Conservation (phyloP, 1,140 invertebrate genomes). For the Drosophila kanapiae region DNA sequence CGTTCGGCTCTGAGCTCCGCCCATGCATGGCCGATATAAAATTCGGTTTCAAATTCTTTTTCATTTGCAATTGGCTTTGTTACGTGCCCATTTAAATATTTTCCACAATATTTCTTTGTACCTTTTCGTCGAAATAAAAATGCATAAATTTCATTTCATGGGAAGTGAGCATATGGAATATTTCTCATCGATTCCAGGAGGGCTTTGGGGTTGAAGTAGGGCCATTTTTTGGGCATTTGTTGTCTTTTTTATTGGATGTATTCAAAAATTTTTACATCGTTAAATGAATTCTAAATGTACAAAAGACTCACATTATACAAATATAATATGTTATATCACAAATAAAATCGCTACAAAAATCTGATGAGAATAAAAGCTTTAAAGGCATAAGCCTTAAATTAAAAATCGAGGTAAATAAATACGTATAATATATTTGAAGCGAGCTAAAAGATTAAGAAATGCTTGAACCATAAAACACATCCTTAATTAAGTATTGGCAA, state of each 20-base stretch:
- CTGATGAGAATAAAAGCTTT: background rate
- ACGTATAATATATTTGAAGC: background rate
- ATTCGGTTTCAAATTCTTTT: conserved; percentile 25
- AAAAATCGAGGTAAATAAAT: too few species aligned
- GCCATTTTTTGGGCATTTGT: conserved; percentile 8
- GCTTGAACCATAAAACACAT: background rate
- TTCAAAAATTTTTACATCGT: conserved; percentile 15
- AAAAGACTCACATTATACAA: background rate
- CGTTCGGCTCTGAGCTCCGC: background rate
- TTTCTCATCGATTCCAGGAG: conserved; percentile 24
- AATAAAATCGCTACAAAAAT: background rate
- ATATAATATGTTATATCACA: background rate
- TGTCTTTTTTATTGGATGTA: background rate
- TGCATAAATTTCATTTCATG: conserved; percentile 72
- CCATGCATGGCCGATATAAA: conserved; percentile 41
- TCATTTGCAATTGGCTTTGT: conserved; percentile 65
- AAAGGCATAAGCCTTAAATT: background rate
- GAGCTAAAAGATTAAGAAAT: background rate
- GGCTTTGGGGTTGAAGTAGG: background rate
- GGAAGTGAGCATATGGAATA: conserved; percentile 69
- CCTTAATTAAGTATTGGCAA: background rate
- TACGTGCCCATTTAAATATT: conserved; percentile 51
- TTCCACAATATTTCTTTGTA: conserved; percentile 60
- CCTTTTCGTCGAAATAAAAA: conserved; percentile 62
- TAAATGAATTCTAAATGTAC: conserved; percentile 13